Percentiles rank a stretch among this genome's conserved stretches.
Evolutionary conservation across 2,113 vertebrate genomes (phyloP).

Genomic region (Vicugna pacos): DNA sequence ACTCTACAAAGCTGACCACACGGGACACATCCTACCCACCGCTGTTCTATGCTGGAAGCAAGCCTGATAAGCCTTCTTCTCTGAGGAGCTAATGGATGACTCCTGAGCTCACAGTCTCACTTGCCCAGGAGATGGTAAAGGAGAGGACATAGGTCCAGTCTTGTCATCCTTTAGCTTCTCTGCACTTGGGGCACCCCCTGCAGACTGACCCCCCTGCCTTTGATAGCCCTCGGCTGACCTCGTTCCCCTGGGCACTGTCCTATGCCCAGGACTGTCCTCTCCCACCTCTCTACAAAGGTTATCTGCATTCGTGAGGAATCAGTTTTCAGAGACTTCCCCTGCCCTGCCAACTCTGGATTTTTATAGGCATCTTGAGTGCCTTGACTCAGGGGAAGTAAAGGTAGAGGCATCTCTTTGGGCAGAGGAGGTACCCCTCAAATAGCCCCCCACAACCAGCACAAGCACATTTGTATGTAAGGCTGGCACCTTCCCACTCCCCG

Average conservation of each 20-base stretch:
- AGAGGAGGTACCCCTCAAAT: neutral
- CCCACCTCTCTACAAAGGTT: neutral
- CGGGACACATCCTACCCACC: neutral
- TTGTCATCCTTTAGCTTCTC: neutral
- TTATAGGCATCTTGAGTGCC: conserved; percentile 29
- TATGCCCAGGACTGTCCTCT: conserved; percentile 1
- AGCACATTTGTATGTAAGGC: neutral
- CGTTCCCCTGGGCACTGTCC: neutral
- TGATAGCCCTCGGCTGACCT: neutral
- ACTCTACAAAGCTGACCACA: neutral
- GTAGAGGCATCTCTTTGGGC: neutral
- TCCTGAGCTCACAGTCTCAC: neutral
- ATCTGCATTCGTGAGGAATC: neutral
- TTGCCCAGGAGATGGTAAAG: neutral
- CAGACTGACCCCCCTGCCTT: neutral
- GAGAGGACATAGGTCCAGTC: neutral
- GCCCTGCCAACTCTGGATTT: conserved; percentile 16
- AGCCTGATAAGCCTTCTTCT: neutral
- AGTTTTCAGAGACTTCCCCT: neutral
- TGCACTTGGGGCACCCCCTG: neutral
- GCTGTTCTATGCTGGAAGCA: conserved; percentile 7
- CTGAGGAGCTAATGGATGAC: neutral
- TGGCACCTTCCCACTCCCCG: neutral
- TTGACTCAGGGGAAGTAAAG: conserved; percentile 21
- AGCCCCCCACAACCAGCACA: neutral